Evolutionary conservation across 1,140 invertebrate species (phyloP).

Genomic region (Mizuhopecten yessoensis): DNA sequence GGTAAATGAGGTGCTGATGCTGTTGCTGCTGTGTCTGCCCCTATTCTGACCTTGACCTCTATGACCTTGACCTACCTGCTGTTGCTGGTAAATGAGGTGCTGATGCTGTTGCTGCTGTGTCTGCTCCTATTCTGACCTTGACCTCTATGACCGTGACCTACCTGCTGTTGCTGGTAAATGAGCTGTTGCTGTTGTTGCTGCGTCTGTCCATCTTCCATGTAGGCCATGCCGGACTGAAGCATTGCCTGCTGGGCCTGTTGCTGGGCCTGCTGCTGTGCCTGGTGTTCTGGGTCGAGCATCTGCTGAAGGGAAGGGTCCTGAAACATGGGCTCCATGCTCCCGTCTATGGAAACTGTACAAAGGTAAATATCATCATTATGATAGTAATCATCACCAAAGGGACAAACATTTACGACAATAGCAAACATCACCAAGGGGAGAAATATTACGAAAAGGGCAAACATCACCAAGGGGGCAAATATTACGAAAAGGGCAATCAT

Average conservation of each 20-base stretch:
- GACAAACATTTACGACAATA: too few relatives aligned
- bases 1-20: too few relatives aligned
- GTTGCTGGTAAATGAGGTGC: not conserved
- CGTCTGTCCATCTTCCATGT: not conserved
- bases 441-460: too few relatives aligned
- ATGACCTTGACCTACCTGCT: constrained; percentile 23
- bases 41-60: not conserved
- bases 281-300: not conserved
- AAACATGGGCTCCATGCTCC: not conserved
- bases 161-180: not conserved
- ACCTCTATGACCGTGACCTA: not conserved
- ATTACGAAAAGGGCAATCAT: too few relatives aligned
- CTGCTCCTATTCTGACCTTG: not conserved
- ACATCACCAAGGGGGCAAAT: too few relatives aligned
- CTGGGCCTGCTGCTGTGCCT: not conserved
- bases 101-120: not conserved
- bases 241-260: not conserved
- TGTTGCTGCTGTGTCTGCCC: not conserved
- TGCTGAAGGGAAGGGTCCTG: not conserved
- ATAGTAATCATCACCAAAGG: too few relatives aligned
- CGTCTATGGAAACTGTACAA: not conserved
- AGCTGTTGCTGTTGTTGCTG: not conserved
- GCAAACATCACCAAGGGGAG: too few relatives aligned
- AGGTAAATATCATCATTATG: too few relatives aligned
- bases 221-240: not conserved